phyloP scores from a whole-genome alignment of 2,113 vertebrate species.

The Ictalurus punctatus region DNA sequence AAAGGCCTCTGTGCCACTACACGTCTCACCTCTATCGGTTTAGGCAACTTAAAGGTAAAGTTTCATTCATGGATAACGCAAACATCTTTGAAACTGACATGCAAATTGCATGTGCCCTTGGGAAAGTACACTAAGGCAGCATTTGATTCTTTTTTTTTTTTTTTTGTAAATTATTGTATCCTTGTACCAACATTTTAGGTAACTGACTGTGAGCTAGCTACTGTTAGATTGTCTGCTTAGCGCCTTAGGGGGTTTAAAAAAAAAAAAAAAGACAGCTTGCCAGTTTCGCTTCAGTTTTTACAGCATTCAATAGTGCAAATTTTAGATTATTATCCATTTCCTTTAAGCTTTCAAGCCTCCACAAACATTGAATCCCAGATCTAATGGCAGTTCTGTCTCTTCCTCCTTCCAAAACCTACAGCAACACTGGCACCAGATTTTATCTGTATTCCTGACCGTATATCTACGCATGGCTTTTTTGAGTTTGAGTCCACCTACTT shows the following conservation, averaged over 20 bases:
- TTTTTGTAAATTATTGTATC: not conserved
- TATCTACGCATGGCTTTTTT: constrained; percentile 40
- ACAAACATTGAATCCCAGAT: constrained; percentile 32
- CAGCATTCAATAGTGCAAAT: constrained; percentile 60
- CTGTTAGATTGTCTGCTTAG: constrained; percentile 59
- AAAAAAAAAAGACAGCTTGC: constrained; percentile 43
- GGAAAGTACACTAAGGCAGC: constrained; percentile 58
- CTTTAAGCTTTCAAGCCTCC: constrained; percentile 14
- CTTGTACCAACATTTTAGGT: constrained; percentile 38
- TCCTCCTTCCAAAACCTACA: constrained; percentile 22
- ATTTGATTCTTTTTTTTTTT: constrained; percentile 39
- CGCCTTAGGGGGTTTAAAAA: constrained; percentile 21
- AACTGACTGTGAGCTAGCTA: constrained; percentile 32
- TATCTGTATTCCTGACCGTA: constrained; percentile 36
- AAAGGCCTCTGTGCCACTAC: constrained; percentile 37
- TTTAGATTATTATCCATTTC: constrained; percentile 46
- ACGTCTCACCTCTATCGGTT: constrained; percentile 10
- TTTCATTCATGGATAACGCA: constrained; percentile 25
- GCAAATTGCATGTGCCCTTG: constrained; percentile 46
- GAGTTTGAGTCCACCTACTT: constrained; percentile 26
- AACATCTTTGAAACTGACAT: constrained; percentile 42
- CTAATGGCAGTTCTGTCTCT: constrained; percentile 42
- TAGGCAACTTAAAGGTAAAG: constrained; percentile 36
- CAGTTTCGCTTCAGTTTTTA: constrained; percentile 53
- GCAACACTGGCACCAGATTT: constrained; percentile 51